A percentile compares a stretch with the other conserved stretches of the same genome.
phyloP scores from a whole-genome alignment of 37 sponge, comb jelly and placozoan genomes.

The Lycopodina hypogea region DNA sequence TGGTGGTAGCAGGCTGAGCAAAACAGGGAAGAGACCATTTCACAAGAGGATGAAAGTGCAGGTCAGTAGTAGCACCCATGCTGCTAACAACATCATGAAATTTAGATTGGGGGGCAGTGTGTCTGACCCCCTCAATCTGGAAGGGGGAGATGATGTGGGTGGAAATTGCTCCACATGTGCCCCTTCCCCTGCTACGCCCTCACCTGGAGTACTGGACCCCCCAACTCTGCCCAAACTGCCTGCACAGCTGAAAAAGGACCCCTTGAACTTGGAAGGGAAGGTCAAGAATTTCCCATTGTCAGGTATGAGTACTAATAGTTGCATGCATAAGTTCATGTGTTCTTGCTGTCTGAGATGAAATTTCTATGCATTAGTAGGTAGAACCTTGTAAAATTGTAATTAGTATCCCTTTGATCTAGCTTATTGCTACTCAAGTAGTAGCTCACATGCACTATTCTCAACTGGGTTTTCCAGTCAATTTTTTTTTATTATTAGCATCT shows the following conservation, averaged over 20 bases:
- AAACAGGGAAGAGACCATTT: neutral
- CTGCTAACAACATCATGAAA: constrained; percentile 39
- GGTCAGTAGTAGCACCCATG: constrained; percentile 27
- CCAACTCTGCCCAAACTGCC: constrained; percentile 33
- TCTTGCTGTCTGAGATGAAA: neutral
- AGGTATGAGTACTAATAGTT: no score
- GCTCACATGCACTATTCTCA: no score
- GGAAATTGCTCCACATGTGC: constrained; percentile 67
- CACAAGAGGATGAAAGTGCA: constrained; percentile 3
- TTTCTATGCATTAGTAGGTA: no score
- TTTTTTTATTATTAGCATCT: no score
- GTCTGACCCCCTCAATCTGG: constrained; percentile 83
- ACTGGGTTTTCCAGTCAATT: no score
- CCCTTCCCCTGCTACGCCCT: constrained; percentile 48
- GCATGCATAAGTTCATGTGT: constrained; percentile 6
- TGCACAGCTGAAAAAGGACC: constrained; percentile 51
- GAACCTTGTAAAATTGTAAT: no score
- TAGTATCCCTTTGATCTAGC: no score
- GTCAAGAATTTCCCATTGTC: constrained; percentile 14
- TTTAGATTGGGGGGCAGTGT: constrained; percentile 66
- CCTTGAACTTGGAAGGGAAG: constrained; percentile 66
- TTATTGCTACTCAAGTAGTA: no score
- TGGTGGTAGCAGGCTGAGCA: neutral
- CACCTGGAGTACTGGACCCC: constrained; percentile 2
- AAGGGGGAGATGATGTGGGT: constrained; percentile 26